Conservation (phyloP, 2,888 invertebrate species). For the Meiosimyza platycephala region DNA sequence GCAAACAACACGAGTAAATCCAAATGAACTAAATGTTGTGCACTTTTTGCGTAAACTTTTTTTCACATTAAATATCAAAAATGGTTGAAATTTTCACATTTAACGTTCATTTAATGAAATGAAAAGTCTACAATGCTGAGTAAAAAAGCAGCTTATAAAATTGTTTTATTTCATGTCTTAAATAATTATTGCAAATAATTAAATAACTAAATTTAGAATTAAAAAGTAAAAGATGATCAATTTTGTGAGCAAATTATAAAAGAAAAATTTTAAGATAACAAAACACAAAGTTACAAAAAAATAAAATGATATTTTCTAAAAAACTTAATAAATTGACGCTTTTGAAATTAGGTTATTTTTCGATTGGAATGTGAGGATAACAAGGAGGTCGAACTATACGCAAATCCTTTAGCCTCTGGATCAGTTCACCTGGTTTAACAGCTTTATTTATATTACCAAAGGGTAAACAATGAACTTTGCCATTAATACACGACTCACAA, state of each 20-base stretch:
- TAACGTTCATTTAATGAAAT: constrained; percentile 28
- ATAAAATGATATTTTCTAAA: constrained; percentile 42
- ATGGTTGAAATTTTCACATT: constrained; percentile 13
- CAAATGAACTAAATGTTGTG: too few species aligned
- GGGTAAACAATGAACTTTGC: too few species aligned
- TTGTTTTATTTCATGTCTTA: constrained; percentile 25
- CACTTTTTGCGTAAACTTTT: too few species aligned
- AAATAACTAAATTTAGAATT: neutral
- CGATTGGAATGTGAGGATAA: too few species aligned
- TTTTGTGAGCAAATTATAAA: constrained; percentile 32
- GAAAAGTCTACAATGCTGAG: constrained; percentile 12
- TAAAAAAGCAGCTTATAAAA: constrained; percentile 19
- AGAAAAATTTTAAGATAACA: constrained; percentile 22
- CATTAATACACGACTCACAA: too few species aligned
- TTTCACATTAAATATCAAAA: neutral
- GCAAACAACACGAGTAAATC: constrained; percentile 15
- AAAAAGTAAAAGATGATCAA: constrained; percentile 14
- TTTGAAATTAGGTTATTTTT: too few species aligned
- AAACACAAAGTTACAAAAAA: constrained; percentile 31
- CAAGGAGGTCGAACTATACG: too few species aligned
- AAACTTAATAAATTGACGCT: neutral
- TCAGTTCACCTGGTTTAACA: too few species aligned
- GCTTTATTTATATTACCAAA: too few species aligned
- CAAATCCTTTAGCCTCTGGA: too few species aligned
- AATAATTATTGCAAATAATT: constrained; percentile 25